A percentile compares a stretch with the other conserved stretches of the same genome.
phyloP scores from a whole-genome alignment of 2,113 vertebrate species.

The Scartelaos histophorus region DNA sequence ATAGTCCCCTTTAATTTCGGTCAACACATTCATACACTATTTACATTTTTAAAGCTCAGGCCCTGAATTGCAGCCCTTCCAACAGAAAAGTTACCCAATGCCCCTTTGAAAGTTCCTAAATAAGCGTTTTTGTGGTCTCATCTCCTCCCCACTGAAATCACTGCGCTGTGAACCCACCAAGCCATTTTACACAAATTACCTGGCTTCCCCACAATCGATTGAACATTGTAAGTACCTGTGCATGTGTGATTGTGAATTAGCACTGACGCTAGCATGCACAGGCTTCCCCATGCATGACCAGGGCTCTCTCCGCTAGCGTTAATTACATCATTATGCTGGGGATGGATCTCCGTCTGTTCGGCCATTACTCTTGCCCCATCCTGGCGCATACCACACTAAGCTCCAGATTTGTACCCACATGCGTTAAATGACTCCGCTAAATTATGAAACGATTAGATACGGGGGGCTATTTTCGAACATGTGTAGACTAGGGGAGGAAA shows the following conservation, averaged over 20 bases:
- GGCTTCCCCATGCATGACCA: constrained; percentile 62
- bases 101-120: neutral
- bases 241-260: constrained; percentile 12
- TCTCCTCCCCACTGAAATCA: neutral
- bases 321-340: constrained; percentile 77
- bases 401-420: constrained; percentile 68
- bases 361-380: constrained; percentile 70
- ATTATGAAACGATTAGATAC: constrained; percentile 59
- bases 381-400: constrained; percentile 59
- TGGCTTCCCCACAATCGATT: neutral
- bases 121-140: neutral
- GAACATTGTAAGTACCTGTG: neutral
- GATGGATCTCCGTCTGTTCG: constrained; percentile 77
- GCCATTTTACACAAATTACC: neutral
- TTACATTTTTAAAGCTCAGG: too few relatives aligned
- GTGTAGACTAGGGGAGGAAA: constrained; percentile 22
- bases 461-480: constrained; percentile 46
- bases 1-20: too few relatives aligned
- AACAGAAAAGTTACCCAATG: too few relatives aligned
- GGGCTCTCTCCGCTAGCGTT: constrained; percentile 64
- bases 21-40: too few relatives aligned
- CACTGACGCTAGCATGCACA: constrained; percentile 20
- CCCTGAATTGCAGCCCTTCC: too few relatives aligned
- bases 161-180: neutral
- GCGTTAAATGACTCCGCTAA: constrained; percentile 67